These are phyloP conservation scores for Amia ocellicauda DNA, from an alignment of 2,113 vertebrate species.

Conservation along the genomic window DNA sequence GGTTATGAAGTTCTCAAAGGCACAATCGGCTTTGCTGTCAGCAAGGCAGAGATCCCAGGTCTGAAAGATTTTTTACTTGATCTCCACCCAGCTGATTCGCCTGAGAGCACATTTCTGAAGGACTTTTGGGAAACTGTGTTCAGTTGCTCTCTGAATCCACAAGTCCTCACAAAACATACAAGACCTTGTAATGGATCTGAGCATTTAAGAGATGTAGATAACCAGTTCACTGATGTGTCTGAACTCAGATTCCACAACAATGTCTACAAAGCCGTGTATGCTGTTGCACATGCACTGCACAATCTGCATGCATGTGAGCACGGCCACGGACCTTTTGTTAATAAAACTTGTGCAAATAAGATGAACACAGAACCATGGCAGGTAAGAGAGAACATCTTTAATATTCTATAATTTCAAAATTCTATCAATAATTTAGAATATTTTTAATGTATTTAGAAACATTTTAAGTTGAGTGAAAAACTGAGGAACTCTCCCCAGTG, in stretches of 20 bases:
- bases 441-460: neutral
- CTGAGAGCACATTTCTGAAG: conserved; percentile 55
- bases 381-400: conserved; percentile 40
- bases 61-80: conserved; percentile 52
- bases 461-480: neutral
- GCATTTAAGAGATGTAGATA: conserved; percentile 46
- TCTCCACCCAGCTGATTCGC: conserved; percentile 57
- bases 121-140: conserved; percentile 68
- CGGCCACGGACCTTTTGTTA: conserved; percentile 27
- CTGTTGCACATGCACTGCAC: conserved; percentile 62
- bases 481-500: neutral
- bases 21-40: conserved; percentile 60
- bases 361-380: conserved; percentile 53
- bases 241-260: conserved; percentile 61
- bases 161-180: conserved; percentile 13
- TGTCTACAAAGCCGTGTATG: conserved; percentile 67
- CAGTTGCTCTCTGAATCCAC: conserved; percentile 47
- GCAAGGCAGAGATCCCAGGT: conserved; percentile 52
- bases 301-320: conserved; percentile 49
- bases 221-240: conserved; percentile 57
- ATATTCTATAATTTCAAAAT: neutral
- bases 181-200: conserved; percentile 53
- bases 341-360: conserved; percentile 42
- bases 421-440: neutral
- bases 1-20: conserved; percentile 50